phyloP scores from a whole-genome alignment of 2,797 vertebrate genomes.

The Paedocypris micromegethes region DNA sequence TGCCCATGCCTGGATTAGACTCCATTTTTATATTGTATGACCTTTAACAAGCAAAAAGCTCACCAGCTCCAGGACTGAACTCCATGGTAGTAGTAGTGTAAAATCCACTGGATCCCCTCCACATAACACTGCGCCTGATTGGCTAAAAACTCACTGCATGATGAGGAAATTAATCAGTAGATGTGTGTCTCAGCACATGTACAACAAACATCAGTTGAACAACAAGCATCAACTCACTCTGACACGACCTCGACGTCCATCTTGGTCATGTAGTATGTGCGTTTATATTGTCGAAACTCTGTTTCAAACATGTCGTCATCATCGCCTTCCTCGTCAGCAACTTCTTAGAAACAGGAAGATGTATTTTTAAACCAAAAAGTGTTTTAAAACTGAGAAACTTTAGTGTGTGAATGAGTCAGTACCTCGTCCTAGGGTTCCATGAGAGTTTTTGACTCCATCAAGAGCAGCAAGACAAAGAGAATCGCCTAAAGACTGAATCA shows the following conservation, averaged over 20 bases:
- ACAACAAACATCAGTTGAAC: neutral
- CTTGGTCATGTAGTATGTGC: constrained; percentile 97
- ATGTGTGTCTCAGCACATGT: neutral
- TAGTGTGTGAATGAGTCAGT: neutral
- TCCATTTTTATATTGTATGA: too few species aligned
- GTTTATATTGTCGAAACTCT: constrained; percentile 95
- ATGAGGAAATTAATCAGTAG: constrained; percentile 2
- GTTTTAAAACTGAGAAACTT: neutral
- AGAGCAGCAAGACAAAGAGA: constrained; percentile 74
- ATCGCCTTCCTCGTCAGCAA: constrained; percentile 79
- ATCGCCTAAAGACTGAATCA: constrained; percentile 67
- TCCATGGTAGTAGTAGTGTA: constrained; percentile 98
- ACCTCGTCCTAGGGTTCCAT: constrained; percentile 64
- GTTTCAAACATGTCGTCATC: constrained; percentile 96
- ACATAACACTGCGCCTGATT: constrained; percentile 89
- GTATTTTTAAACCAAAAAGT: neutral
- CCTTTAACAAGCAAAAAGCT: constrained; percentile 48
- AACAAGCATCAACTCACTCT: constrained; percentile 73
- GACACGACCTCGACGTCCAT: constrained; percentile 93
- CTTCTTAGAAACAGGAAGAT: constrained; percentile 48
- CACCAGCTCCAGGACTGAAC: constrained; percentile 99
- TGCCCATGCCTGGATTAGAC: too few species aligned
- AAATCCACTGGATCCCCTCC: constrained; percentile 97
- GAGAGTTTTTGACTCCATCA: constrained; percentile 64
- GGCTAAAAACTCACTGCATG: constrained; percentile 86